phyloP scores from a whole-genome alignment of 2,888 invertebrate genomes.

The Heliconius ethilla region DNA sequence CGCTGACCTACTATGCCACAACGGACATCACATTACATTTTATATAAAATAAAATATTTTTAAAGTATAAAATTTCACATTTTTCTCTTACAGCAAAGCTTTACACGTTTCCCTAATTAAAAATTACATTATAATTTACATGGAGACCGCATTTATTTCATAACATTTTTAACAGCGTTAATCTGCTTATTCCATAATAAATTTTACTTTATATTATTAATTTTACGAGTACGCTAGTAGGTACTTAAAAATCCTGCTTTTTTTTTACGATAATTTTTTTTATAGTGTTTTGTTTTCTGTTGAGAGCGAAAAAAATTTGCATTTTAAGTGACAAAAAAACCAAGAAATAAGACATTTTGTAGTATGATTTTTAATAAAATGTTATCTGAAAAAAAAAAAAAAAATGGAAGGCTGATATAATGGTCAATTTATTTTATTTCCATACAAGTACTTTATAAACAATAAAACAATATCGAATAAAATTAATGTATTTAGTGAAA shows the following conservation, averaged over 20 bases:
- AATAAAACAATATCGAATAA: not conserved
- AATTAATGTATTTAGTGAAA: conserved; percentile 6
- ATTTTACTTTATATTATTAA: not conserved
- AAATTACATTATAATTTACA: conserved; percentile 26
- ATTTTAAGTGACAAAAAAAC: too few relatives aligned
- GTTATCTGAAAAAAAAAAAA: too few relatives aligned
- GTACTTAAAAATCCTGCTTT: too few relatives aligned
- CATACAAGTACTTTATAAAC: too few relatives aligned
- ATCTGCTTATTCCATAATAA: not conserved
- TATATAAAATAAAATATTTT: conserved; percentile 2
- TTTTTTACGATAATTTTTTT: too few relatives aligned
- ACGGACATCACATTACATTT: not conserved
- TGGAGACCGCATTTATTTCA: conserved; percentile 7
- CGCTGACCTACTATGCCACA: not conserved
- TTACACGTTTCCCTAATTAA: conserved; percentile 22
- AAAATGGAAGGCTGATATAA: too few relatives aligned
- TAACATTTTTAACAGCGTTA: conserved; percentile 13
- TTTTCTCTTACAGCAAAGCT: not conserved
- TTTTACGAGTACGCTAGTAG: not conserved
- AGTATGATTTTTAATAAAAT: too few relatives aligned
- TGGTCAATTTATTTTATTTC: too few relatives aligned
- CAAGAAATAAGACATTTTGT: too few relatives aligned
- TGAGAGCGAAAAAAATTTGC: too few relatives aligned
- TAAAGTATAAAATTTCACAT: conserved; percentile 7
- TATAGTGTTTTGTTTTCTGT: too few relatives aligned